These are phyloP conservation scores for Danionella cerebrum DNA, from an alignment of 2,113 vertebrate species.

Conservation along the genomic window DNA sequence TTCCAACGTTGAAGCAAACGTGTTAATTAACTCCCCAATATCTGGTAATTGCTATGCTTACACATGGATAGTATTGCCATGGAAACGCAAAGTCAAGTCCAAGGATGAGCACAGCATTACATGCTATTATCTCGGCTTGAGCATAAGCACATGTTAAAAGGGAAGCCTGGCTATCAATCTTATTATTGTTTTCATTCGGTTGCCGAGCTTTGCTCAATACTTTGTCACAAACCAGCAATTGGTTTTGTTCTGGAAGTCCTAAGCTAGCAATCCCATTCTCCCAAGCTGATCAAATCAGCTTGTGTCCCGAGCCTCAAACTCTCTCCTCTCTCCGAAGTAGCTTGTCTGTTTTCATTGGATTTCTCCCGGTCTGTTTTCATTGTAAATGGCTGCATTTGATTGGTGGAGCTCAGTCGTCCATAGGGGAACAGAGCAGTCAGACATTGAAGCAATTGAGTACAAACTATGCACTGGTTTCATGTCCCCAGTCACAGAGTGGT, in stretches of 20 bases:
- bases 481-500: constrained; percentile 19
- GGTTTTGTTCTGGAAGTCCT: not conserved
- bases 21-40: no score
- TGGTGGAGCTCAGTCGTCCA: not conserved
- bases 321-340: not conserved
- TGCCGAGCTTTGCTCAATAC: not conserved
- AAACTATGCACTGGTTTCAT: constrained; percentile 42
- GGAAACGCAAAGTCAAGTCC: no score
- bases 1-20: no score
- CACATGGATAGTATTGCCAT: no score
- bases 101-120: no score
- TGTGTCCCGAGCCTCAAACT: not conserved
- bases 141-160: no score
- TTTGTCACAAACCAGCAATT: not conserved
- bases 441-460: constrained; percentile 45
- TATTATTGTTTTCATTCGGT: no score
- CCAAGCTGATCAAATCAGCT: not conserved
- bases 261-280: not conserved
- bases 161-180: no score
- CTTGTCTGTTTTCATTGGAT: constrained; percentile 8
- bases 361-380: constrained; percentile 21
- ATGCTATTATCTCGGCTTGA: no score
- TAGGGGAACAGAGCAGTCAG: constrained; percentile 4
- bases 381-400: constrained; percentile 13
- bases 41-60: no score